Evolutionary conservation across 64 coral and sea anemone species (phyloP).

Genomic region (Anthopleura sola): DNA sequence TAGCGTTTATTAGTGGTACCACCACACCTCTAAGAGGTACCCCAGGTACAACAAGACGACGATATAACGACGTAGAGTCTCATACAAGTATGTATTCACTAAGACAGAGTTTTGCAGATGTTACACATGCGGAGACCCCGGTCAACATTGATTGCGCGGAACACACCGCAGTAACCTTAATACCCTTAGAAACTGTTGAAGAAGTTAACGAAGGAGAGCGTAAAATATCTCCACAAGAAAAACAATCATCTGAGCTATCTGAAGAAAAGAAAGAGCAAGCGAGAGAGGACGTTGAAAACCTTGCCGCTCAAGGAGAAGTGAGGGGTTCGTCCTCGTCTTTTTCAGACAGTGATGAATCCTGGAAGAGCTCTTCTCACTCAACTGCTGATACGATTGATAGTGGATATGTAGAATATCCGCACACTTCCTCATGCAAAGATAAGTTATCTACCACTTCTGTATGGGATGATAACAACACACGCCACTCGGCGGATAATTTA

Average conservation of each 20-base stretch:
- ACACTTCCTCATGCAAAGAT: background rate
- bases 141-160: background rate
- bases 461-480: background rate
- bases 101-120: background rate
- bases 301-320: background rate
- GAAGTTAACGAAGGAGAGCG: background rate
- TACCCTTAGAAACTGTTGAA: conserved; percentile 9
- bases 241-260: background rate
- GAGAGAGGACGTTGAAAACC: background rate
- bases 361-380: conserved; percentile 8
- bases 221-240: background rate
- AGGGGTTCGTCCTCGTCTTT: conserved; percentile 40
- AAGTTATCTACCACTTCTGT: background rate
- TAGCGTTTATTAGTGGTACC: background rate
- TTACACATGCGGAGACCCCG: background rate
- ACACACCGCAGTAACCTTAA: background rate
- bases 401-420: background rate
- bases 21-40: background rate
- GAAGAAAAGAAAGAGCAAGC: background rate
- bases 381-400: background rate
- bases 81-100: conserved; percentile 6
- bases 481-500: background rate
- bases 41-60: background rate
- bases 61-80: background rate
- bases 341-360: background rate